phyloP scores from a whole-genome alignment of 2,113 vertebrate species.

The Conger conger region DNA sequence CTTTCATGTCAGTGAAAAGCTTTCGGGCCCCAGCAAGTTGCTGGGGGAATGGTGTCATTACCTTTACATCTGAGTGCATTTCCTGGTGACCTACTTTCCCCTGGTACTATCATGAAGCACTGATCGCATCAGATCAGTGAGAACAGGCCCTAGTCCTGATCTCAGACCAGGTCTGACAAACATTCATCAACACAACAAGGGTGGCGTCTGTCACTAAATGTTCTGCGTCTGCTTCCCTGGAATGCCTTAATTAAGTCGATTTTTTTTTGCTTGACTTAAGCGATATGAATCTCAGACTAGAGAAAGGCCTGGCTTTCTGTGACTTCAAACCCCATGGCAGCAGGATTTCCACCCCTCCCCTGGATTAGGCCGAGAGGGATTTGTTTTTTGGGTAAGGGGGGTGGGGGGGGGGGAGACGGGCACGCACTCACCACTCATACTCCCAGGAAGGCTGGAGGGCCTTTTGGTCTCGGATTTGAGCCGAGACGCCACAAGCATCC shows the following conservation, averaged over 20 bases:
- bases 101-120: not conserved
- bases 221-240: not conserved
- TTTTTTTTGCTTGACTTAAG: not conserved
- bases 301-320: not conserved
- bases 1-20: not conserved
- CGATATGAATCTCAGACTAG: not conserved
- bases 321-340: not conserved
- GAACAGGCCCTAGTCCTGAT: not conserved
- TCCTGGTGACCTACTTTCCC: not conserved
- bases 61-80: not conserved
- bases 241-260: not conserved
- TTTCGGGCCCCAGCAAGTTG: not conserved
- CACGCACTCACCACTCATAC: constrained; percentile 74
- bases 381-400: not conserved
- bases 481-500: constrained; percentile 84
- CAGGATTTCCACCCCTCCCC: not conserved
- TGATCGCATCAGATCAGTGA: not conserved
- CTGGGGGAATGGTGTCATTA: not conserved
- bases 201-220: not conserved
- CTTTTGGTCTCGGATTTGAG: constrained; percentile 79
- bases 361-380: not conserved
- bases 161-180: not conserved
- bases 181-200: not conserved
- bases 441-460: constrained; percentile 61
- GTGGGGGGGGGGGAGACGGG: constrained; percentile 13